Evolutionary conservation across 2,113 vertebrate species (phyloP), one percentile per base, ranked within the genome.

Genomic region (Tetraodon nigroviridis): DNA sequence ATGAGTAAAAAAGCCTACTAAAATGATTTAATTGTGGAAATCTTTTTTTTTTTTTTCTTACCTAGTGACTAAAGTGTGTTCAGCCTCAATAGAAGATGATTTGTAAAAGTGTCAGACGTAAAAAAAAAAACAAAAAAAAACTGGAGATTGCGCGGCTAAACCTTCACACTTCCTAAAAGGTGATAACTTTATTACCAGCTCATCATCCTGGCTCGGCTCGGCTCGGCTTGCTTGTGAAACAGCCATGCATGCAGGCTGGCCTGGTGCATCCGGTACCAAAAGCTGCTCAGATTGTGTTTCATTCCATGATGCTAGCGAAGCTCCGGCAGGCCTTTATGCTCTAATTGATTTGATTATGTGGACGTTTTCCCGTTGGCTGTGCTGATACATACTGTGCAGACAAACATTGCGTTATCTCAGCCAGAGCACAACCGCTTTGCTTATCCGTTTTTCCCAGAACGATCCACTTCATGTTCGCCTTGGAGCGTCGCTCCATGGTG

Each of bases 321-420:
- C 64, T 66, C 74, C 21, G 16, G 57, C 51, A 47, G 69, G 65
- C 61, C 75, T 79, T 82, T 86, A 85, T 80, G 81, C 78, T 84
- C 73, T 81, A 82, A 85, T 84, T 84, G 80, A 81, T 84, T 86
- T 78, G 75, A 85, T 85, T 73, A 86, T 76, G 62, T 84, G 63
- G 75, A 80, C 27, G 14, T 74, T 69, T 67, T 64, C 75, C 68
- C 69, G 63, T 71, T 75, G 68, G 80, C 78, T 53, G 60, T 58
- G 20, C 55, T 57, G 64, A 74, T 75, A 52, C 62, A 51, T 68
- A 73, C 58, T 15, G 18, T 51, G 48, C 54, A 68, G 52, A 62
- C 67, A 73, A 56, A 67, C 69, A 60, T 27, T 40, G 59, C 58
- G 37, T 70, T 69, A 74, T 77, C 64, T 73, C 64, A 37, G 29